These are phyloP conservation scores for Sinocyclocheilus anshuiensis DNA, from an alignment of 2,113 vertebrate species.

Conservation along the genomic window DNA sequence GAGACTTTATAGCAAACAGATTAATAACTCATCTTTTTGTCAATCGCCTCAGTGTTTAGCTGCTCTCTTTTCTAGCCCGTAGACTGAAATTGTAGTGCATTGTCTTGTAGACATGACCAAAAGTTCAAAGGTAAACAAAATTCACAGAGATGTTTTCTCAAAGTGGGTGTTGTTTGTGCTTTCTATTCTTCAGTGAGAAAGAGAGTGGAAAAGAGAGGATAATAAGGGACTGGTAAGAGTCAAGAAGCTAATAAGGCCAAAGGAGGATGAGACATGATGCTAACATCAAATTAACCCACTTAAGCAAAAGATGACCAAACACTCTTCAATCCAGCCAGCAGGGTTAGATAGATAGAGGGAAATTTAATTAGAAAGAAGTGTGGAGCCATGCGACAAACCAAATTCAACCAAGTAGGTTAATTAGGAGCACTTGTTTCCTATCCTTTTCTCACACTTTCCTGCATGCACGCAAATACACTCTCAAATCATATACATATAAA, in stretches of 20 bases:
- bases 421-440: conserved; percentile 16
- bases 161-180: background rate
- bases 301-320: conserved; percentile 24
- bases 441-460: background rate
- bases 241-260: conserved; percentile 44
- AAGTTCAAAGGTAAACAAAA: background rate
- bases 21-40: background rate
- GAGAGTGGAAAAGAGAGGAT: background rate
- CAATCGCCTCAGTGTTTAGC: background rate
- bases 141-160: background rate
- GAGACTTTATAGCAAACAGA: background rate
- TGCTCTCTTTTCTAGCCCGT: background rate
- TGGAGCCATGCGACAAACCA: conserved; percentile 14
- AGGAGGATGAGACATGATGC: conserved; percentile 47
- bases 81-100: background rate
- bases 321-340: background rate
- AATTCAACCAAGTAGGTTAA: conserved; percentile 32
- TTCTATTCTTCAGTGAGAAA: background rate
- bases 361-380: conserved; percentile 42
- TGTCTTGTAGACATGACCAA: background rate
- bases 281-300: conserved; percentile 44
- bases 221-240: conserved; percentile 4
- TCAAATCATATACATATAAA: background rate
- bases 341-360: conserved; percentile 20
- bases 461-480: background rate